These are phyloP conservation scores for Aotus griseimembra DNA, from an alignment of 2,797 vertebrate species.

Conservation along the genomic window DNA sequence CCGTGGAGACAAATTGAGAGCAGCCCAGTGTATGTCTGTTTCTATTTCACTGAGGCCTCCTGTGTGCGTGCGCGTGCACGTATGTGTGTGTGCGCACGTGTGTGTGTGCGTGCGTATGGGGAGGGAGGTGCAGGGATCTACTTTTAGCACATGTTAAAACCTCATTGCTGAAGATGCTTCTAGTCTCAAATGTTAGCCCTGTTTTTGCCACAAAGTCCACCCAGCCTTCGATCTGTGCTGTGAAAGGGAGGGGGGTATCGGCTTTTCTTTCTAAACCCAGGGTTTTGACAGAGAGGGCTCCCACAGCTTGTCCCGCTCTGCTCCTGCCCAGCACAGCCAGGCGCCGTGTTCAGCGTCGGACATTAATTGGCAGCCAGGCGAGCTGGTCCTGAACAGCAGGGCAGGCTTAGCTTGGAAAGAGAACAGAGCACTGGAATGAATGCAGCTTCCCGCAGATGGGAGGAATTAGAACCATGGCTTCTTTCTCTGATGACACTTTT, in stretches of 20 bases:
- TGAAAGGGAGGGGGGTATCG: neutral
- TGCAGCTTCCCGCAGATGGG: neutral
- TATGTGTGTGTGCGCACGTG: neutral
- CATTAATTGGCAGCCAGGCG: rapidly evolving
- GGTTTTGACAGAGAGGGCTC: neutral
- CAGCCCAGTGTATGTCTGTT: neutral
- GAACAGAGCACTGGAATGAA: neutral
- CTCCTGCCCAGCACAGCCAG: neutral
- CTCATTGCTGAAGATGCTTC: neutral
- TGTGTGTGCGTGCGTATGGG: too few species aligned
- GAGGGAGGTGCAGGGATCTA: rapidly evolving
- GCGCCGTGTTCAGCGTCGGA: neutral
- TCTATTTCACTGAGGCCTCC: neutral
- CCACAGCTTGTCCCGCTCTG: rapidly evolving
- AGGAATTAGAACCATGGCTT: neutral
- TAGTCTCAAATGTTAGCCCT: neutral
- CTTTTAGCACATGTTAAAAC: neutral
- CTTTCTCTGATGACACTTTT: neutral
- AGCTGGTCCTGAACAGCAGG: neutral
- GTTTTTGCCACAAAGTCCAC: neutral
- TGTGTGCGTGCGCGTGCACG: neutral
- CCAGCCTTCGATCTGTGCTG: neutral
- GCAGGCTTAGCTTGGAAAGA: too few species aligned
- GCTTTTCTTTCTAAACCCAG: neutral
- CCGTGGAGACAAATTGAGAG: neutral